phyloP scores from a whole-genome alignment of 2,797 vertebrate genomes.

The Choloepus didactylus region DNA sequence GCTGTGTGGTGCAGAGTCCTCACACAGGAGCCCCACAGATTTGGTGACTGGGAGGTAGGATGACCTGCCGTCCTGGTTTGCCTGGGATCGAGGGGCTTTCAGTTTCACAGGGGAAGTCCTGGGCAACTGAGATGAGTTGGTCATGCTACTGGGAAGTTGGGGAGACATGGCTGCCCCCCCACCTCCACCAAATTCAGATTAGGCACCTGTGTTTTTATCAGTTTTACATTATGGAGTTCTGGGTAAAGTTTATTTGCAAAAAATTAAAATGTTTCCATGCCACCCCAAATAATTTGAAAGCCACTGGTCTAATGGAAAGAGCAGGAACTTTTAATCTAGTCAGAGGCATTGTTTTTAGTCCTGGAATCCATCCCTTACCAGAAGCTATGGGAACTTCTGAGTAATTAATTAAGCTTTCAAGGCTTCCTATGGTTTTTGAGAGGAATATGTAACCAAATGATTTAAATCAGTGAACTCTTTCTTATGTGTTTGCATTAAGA shows the following conservation, averaged over 20 bases:
- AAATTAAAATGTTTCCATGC: neutral
- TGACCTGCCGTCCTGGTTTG: neutral
- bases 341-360: neutral
- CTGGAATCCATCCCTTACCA: neutral
- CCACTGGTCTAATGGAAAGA: neutral
- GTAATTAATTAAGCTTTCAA: neutral
- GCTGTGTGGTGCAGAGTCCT: neutral
- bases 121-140: neutral
- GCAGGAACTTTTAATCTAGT: neutral
- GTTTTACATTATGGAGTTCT: neutral
- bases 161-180: neutral
- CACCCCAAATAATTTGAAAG: neutral
- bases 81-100: neutral
- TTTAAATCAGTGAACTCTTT: neutral
- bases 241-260: neutral
- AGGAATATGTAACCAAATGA: neutral
- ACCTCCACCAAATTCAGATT: neutral
- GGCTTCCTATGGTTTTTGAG: neutral
- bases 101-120: neutral
- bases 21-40: neutral
- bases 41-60: neutral
- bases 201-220: slow-evolving; percentile 15
- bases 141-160: neutral
- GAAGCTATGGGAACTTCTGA: neutral
- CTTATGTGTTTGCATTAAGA: neutral